Conservation (phyloP, 2,888 invertebrate species). For the Drosophila limbata region DNA sequence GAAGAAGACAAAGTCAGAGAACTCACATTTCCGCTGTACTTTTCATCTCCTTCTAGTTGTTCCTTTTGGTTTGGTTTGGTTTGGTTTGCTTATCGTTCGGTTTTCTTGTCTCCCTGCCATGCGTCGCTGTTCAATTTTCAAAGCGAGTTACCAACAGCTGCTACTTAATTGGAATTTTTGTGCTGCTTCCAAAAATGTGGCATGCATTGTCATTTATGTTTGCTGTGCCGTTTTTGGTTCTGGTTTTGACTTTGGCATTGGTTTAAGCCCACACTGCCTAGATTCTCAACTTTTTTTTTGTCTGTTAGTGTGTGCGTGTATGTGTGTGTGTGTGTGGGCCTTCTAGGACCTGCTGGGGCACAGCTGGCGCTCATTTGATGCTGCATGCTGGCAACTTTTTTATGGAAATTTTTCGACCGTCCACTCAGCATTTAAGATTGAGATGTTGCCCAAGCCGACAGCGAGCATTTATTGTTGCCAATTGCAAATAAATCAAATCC, state of each 20-base stretch:
- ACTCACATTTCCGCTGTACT: slow-evolving; percentile 43
- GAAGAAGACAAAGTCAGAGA: slow-evolving; percentile 23
- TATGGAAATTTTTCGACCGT: slow-evolving; percentile 47
- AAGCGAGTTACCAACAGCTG: slow-evolving; percentile 71
- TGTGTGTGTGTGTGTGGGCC: slow-evolving; percentile 1
- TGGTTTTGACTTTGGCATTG: slow-evolving; percentile 1
- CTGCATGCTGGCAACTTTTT: slow-evolving; percentile 53
- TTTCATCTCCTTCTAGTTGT: slow-evolving; percentile 21
- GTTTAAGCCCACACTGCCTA: not conserved
- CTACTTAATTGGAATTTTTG: slow-evolving; percentile 77
- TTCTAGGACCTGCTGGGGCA: slow-evolving; percentile 26
- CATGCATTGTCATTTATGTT: slow-evolving; percentile 69
- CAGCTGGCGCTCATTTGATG: slow-evolving; percentile 45
- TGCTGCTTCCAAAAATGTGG: slow-evolving; percentile 66
- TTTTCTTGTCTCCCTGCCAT: slow-evolving; percentile 25
- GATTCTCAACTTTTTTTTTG: not conserved
- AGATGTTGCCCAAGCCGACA: slow-evolving; percentile 40
- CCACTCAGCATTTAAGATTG: slow-evolving; percentile 48
- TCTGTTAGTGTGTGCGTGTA: not conserved
- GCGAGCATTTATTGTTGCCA: slow-evolving; percentile 27
- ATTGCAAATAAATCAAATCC: slow-evolving; percentile 34
- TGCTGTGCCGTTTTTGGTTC: slow-evolving; percentile 48
- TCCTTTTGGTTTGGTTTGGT: slow-evolving; percentile 20
- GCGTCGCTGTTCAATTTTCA: slow-evolving; percentile 66
- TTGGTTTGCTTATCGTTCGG: slow-evolving; percentile 13